Base-by-base conservation (phyloP, 2,797 vertebrate species). In the Pelochelys cantorii region DNA sequence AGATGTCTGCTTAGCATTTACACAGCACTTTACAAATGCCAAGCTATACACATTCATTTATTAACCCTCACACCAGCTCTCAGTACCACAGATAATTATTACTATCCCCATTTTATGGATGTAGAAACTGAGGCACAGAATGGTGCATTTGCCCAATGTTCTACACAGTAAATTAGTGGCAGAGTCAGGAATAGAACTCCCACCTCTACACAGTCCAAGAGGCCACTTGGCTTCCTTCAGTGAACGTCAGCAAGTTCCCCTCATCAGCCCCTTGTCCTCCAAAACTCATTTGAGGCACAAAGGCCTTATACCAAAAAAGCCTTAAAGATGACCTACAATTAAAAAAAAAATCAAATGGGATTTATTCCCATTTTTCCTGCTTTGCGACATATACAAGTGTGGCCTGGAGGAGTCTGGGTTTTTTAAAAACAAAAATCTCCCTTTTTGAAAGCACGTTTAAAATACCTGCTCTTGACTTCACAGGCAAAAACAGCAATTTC, bases 181-280 rank as follows among this genome's bases (percentile, higher is more conserved):
- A 75, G 54, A 86, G 60, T 9, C 56, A 79, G 59, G 56, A 71
- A 53, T 11, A 53, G 42, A 85, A 57, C 42, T 77, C 42, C 42
- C 42, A 13, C 48, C 14, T 15, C 25, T 25, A 77, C 37, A 27
- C 31, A 68, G 85, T 27, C 29, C 42, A 31, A 12, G 42, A 91
- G 11, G 37, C 55, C 31, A 11, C 48, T 34, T 54, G 60, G 15
- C 22, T 20, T 71, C 53, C 18, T 8, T 37, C 6, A 20, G 59
- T 54, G 34, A 90, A 23, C 34, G 2, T 27, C 5, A 1, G 12
- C 1, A 11, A 2, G 27, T 34, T 15, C 31, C 2, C 5, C 0
- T 0, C 25, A 48, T 48, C 62, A 59, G 0, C 0, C 52, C 77
- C 31, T 20, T 15, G 23, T 15, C 6, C 11, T 17, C 27, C 42